Evolutionary conservation across 30 jellyfish, hydroid and myxozoan genomes (phyloP), one percentile per base, ranked within the genome.

Genomic region (Hydractinia symbiolongicarpus): DNA sequence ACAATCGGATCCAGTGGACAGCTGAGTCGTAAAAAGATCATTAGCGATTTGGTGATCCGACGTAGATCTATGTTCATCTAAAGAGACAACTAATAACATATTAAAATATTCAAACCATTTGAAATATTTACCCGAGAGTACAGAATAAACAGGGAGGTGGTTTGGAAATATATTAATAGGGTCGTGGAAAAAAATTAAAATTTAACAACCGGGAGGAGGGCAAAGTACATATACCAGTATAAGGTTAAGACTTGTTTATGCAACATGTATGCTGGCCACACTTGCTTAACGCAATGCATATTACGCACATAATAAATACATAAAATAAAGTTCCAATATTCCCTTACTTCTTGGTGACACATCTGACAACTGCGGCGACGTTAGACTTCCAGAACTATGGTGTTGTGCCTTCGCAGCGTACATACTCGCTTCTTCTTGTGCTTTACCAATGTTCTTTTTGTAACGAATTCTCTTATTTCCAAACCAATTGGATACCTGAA

Each of bases 401-500:
- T 85, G 95, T 54, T 86, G 95, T 21, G 97, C 93, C 62, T 90
- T 90, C 11, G 96, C 96, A 5, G 97, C 97, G 54, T 90, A 90
- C 77, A 90, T 9, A 54, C 94, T 90, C 8, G 97, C 97, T 54
- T 90, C 97, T 66, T 90, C 97, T 81, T 90, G 97, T 9, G 97
- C 97, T 68, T 90, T 90, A 54, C 97, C 97, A 19, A 90, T 90
- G 83, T 90, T 90, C 76, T 90, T 90, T 90, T 90, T 90, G 79
- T 90, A 90, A 19, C 97, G 93, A 68, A 90, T 90, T 61, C 97
- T 85, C 82, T 90, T 90, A 84, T 90, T 90, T 66, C 97, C 97
- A 67, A 90, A 90, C 97, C 97, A 90, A 66, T 90, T 90, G 19
- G 97, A 90, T 60, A 90, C 97, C 97, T 89, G 50, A 16, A 53